Evolutionary conservation across 2,888 invertebrate species (phyloP), one percentile per base, ranked within the genome.

Genomic region (Operophtera brumata): DNA sequence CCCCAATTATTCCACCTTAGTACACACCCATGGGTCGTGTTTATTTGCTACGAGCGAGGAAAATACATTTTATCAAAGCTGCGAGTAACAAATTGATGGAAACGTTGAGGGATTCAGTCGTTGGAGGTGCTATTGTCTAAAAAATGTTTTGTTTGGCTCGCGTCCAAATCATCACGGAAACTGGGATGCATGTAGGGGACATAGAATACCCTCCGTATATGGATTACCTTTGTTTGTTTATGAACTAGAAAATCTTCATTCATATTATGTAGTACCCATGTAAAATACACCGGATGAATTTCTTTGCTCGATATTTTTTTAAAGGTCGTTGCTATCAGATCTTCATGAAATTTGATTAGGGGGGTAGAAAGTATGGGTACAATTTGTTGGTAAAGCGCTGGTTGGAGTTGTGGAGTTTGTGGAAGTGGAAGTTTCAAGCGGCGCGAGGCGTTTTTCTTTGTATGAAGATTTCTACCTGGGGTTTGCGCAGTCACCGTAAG

Each of bases 81-180:
- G 44, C 47, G 44, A 45, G 40, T 43, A 58, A 59, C 46, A 58
- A 61, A 66, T 63, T 57, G 54, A 56, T 54, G 49, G 50, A 53
- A 59, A 52, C 59, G 47, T 37, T 65, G 65, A 65, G 62, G 59
- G 64, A 65, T 65, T 64, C 57, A 46, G 42, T 34, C 55, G 53
- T 47, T 48, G 56, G 56, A 39, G 34, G 46, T 13, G 48, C 46
- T 41, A 58, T 53, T 59, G 60, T 61, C 48, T 45, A 59, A 62
- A 59, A 65, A 64, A 61, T 62, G 50, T 64, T 51, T 60, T 59
- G 53, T 56, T 59, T 68, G 66, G 66, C 66, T 42, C 57, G 54
- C 50, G 14, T 48, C 61, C 59, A 58, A 54, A 60, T 58, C 54
- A 53, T 47, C 44, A 39, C 47, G 44, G 57, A 49, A 51, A 45